A percentile compares a stretch with the other conserved stretches of the same genome.
Evolutionary conservation across 2,888 invertebrate species (phyloP).

Genomic region (Pseudococcus viburni): DNA sequence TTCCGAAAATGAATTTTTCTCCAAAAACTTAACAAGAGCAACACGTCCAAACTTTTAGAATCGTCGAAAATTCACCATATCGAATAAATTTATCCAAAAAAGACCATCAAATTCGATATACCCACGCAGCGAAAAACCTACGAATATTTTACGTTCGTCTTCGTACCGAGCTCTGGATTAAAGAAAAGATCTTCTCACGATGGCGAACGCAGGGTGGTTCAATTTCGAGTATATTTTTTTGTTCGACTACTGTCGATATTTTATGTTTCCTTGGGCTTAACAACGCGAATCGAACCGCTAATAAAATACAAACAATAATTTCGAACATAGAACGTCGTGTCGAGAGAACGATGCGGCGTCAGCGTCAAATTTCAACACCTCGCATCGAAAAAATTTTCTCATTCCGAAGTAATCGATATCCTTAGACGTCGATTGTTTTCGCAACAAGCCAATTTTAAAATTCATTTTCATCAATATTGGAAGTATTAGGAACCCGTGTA

Average conservation of each 20-base stretch:
- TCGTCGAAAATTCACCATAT: too few species aligned
- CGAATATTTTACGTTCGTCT: background rate
- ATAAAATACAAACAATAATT: constrained; percentile 39
- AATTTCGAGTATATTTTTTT: constrained; percentile 13
- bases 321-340: background rate
- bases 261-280: constrained; percentile 21
- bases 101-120: too few species aligned
- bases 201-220: background rate
- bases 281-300: constrained; percentile 19
- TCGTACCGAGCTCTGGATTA: background rate
- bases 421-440: constrained; percentile 36
- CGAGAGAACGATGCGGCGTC: constrained; percentile 19
- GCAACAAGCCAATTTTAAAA: constrained; percentile 37
- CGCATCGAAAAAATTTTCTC: constrained; percentile 4
- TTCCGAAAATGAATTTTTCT: too few species aligned
- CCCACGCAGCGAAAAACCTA: too few species aligned
- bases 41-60: too few species aligned
- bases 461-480: constrained; percentile 25
- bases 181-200: background rate
- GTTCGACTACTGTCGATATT: constrained; percentile 4
- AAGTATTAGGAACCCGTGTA: constrained; percentile 41
- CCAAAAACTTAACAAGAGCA: too few species aligned
- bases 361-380: constrained; percentile 28
- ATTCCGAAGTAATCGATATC: constrained; percentile 19
- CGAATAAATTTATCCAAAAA: too few species aligned